Base-by-base conservation (phyloP, 2,113 vertebrate species). In the Turdus rufiventris region DNA sequence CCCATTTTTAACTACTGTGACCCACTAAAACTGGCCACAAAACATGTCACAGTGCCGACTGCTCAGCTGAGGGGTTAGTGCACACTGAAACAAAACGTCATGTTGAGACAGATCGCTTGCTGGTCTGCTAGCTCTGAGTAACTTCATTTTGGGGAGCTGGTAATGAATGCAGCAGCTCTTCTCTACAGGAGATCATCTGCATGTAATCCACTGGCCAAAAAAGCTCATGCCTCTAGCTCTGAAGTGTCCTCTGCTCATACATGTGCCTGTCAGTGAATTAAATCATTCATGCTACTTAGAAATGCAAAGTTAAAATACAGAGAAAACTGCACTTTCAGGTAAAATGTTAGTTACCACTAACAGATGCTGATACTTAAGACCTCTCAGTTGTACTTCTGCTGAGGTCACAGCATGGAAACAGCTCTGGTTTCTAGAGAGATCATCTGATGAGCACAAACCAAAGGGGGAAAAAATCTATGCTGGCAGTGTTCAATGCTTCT, bases 361-460 rank as follows among this genome's bases (percentile, higher is more conserved):
- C 72, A 78, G 21, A 61, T 0, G 0, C 53, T 91, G 84, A 79
- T 60, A 38, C 47, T 54, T 19, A 25, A 45, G 74, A 88, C 63
- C 51, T 77, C 60, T 70, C 63, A 23, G 63, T 74, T 9, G 4
- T 2, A 16, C 72, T 83, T 83, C 68, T 92, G 63, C 70, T 12
- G 67, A 86, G 88, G 79, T 92, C 75, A 67, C 63, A 88, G 85
- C 72, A 63, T 77, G 67, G 75, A 40, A 88, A 56, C 79, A 63
- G 51, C 72, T 90, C 75, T 60, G 40, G 56, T 94, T 96, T 95
- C 95, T 80, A 84, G 79, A 96, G 91, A 80, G 43, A 91, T 90
- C 60, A 2, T 86, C 85, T 77, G 85, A 94, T 88, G 79, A 71
- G 85, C 83, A 86, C 0, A 0, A 94, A 94, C 75, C 68, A 74